A percentile compares a stretch with the other conserved stretches of the same genome.
Evolutionary conservation across 2,113 vertebrate species (phyloP).

Genomic region (rat (Rattus norvegicus)): GRCr8 NC_086030.1:29397001-29397500

Average conservation of each 20-base stretch:
- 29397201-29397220: too few species aligned
- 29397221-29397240: background rate
- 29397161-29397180: too few species aligned
- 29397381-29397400: background rate
- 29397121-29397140: background rate
- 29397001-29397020: background rate
- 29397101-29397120: background rate
- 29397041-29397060: background rate
- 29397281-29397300: background rate
- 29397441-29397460: background rate
- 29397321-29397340: constrained; percentile 19
- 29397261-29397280: background rate
- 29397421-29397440: background rate
- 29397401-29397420: background rate
- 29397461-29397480: background rate
- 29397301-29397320: constrained; percentile 15
- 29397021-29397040: too few species aligned
- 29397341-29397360: background rate
- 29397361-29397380: background rate
- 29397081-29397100: background rate
- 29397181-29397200: background rate
- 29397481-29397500: background rate
- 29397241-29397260: background rate
- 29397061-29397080: accelerated
- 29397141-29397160: background rate